phyloP scores from a whole-genome alignment of 2,797 vertebrate genomes.

The Limosa lapponica region DNA sequence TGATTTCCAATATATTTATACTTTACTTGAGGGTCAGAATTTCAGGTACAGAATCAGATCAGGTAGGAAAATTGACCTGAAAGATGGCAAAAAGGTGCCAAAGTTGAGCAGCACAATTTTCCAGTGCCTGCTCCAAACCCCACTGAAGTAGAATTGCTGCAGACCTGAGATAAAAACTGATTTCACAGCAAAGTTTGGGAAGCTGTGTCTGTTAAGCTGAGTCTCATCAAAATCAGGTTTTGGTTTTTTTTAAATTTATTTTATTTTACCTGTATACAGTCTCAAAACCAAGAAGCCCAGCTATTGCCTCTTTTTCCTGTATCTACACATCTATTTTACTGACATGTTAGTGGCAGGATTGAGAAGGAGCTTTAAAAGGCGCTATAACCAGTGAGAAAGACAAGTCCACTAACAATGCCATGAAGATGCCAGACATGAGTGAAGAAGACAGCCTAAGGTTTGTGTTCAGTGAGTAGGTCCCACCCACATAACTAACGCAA shows the following conservation, averaged over 20 bases:
- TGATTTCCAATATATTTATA: not conserved
- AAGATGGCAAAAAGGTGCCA: not conserved
- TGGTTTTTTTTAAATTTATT: rapidly evolving
- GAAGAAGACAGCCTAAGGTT: not conserved
- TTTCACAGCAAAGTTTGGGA: not conserved
- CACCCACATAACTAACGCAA: not conserved
- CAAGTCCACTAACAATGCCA: not conserved
- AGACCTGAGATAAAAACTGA: not conserved
- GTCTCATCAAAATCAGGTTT: not conserved
- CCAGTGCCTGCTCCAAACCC: not conserved
- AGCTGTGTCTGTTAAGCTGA: not conserved
- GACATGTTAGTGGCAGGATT: not conserved
- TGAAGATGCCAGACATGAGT: not conserved
- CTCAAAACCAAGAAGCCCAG: not conserved
- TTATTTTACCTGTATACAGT: not conserved
- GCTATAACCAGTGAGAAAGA: not conserved
- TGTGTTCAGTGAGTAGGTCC: not conserved
- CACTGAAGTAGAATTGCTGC: not conserved
- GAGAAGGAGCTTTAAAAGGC: not conserved
- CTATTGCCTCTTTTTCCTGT: not conserved
- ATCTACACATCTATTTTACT: not conserved
- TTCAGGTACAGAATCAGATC: not conserved
- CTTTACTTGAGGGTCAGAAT: not conserved
- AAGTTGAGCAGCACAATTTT: not conserved
- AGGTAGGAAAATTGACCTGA: not conserved